Percentiles rank a stretch among this genome's conserved stretches.
Conservation (phyloP, 2,113 vertebrate genomes). For the Cheilinus undulatus region DNA sequence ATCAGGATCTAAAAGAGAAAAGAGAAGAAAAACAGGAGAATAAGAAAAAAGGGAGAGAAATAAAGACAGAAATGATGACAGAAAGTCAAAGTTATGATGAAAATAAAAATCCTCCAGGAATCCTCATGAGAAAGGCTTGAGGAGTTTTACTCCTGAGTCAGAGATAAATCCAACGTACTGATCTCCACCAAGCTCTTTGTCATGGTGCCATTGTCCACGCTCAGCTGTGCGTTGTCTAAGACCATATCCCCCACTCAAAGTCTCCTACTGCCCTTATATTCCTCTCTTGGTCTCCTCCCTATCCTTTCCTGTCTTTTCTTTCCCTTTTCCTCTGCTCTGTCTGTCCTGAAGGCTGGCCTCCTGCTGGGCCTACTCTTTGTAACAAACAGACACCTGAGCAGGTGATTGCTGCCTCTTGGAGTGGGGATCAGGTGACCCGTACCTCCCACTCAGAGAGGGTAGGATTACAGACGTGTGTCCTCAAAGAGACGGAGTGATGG, state of each 20-base stretch:
- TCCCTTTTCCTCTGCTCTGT: background rate
- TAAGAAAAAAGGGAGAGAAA: background rate
- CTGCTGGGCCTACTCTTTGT: constrained; percentile 16
- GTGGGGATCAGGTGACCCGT: constrained; percentile 73
- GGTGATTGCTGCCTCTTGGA: constrained; percentile 49
- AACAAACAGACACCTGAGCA: constrained; percentile 78
- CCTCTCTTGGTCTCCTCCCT: background rate
- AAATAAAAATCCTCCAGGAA: background rate
- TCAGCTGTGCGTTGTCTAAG: constrained; percentile 15
- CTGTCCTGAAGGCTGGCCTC: constrained; percentile 5
- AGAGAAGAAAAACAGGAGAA: background rate
- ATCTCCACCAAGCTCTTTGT: constrained; percentile 34
- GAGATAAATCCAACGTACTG: constrained; percentile 36
- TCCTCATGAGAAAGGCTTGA: background rate
- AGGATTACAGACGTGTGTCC: constrained; percentile 64
- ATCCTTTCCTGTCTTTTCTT: background rate
- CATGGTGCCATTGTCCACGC: constrained; percentile 61
- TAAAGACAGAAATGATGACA: background rate
- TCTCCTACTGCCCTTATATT: background rate
- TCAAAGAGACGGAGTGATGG: no score
- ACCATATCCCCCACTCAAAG: constrained; percentile 11
- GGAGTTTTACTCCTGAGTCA: background rate
- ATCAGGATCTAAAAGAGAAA: constrained; percentile 36
- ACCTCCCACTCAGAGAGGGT: constrained; percentile 58
- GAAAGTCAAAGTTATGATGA: background rate